phyloP scores from a whole-genome alignment of 2,888 invertebrate genomes.

The Mesodorylaimus sp. region DNA sequence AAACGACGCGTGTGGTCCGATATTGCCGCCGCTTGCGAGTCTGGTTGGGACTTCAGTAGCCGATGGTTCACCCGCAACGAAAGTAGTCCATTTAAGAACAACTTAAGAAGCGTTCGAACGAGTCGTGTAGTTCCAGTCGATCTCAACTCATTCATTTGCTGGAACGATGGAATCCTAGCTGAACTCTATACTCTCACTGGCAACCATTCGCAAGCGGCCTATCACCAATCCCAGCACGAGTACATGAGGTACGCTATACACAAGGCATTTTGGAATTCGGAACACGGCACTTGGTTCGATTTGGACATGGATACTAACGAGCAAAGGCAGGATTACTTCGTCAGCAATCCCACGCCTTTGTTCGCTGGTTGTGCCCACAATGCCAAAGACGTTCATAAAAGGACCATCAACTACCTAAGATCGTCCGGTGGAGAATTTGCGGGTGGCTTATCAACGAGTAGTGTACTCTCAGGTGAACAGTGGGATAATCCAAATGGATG shows the following conservation, averaged over 20 bases:
- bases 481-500: conserved; percentile 57
- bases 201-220: background rate
- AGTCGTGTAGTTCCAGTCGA: conserved; percentile 56
- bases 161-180: conserved; percentile 46
- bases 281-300: conserved; percentile 60
- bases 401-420: conserved; percentile 12
- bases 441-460: conserved; percentile 47
- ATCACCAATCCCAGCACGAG: background rate
- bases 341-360: conserved; percentile 31
- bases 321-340: conserved; percentile 23
- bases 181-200: conserved; percentile 34
- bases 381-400: background rate
- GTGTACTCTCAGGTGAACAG: conserved; percentile 27
- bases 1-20: conserved; percentile 22
- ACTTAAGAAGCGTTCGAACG: conserved; percentile 44
- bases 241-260: conserved; percentile 40
- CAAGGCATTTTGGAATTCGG: conserved; percentile 51
- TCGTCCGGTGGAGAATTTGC: conserved; percentile 35
- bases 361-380: too few relatives aligned
- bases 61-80: conserved; percentile 50
- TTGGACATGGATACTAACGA: conserved; percentile 44
- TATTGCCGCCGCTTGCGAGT: conserved; percentile 47
- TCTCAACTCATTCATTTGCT: conserved; percentile 54
- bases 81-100: conserved; percentile 29
- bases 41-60: conserved; percentile 84